phyloP scores from a whole-genome alignment of 2,113 vertebrate species.

The Stegastes partitus region DNA sequence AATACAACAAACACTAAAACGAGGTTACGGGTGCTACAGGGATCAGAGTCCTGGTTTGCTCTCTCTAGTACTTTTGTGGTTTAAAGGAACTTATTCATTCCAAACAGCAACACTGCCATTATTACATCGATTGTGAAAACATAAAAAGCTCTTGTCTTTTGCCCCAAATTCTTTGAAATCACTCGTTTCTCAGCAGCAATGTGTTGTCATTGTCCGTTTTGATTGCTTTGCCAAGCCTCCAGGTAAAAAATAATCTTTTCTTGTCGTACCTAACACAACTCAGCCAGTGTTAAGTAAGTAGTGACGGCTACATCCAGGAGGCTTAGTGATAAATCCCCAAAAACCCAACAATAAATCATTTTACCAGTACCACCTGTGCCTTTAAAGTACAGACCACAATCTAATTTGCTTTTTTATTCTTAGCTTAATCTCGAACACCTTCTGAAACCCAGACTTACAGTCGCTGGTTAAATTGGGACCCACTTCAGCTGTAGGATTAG shows the following conservation, averaged over 20 bases:
- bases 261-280: neutral
- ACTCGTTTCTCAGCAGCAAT: too few species aligned
- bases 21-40: neutral
- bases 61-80: neutral
- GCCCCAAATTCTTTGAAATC: too few species aligned
- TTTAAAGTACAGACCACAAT: neutral
- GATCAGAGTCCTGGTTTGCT: neutral
- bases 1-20: too few species aligned
- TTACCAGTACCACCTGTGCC: neutral
- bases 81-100: neutral
- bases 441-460: neutral
- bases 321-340: constrained; percentile 1
- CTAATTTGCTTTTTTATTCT: neutral
- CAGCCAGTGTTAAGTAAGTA: neutral
- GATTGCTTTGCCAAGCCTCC: neutral
- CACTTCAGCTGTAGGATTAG: neutral
- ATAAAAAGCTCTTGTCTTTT: too few species aligned
- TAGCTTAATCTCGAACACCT: neutral
- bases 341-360: neutral
- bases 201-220: too few species aligned
- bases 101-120: too few species aligned
- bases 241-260: neutral
- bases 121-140: too few species aligned
- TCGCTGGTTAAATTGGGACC: neutral
- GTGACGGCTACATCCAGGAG: neutral